Evolutionary conservation across 2,888 invertebrate species (phyloP), one percentile per base, ranked within the genome.

Genomic region (Therioaphis trifolii): DNA sequence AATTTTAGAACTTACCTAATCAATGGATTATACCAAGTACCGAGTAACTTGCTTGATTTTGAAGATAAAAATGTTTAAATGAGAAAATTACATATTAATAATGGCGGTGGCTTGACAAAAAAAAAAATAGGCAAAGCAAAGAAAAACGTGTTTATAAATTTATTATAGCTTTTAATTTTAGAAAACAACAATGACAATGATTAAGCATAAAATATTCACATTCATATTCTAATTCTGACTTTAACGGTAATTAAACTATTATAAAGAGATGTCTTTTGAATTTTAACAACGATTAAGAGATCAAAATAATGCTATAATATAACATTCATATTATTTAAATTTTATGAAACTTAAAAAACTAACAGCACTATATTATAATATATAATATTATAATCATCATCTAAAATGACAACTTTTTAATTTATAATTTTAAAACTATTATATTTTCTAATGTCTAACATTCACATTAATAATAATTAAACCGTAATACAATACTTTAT

Each of bases 181-280:
- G 61, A 74, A 82, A 82, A 82, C 72, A 82, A 82, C 74, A 82
- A 82, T 74, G 82, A 82, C 82, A 82, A 82, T 74, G 72, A 74
- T 82, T 80, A 82, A 82, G 82, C 82, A 82, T 82, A 82, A 71
- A 80, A 80, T 80, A 80, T 80, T 80, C 58, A 71, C 61, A 80
- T 72, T 9, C 71, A 72, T 72, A 55, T 55, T 27, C 78, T 79
- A 69, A 14, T 55, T 78, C 40, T 78, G 68, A 15, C 68, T 69
- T 63, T 55, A 79, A 79, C 78, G 68, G 55, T 27, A 12, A 79
- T 69, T 79, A 79, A 79, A 79, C 78, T 79, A 79, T 79, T 61
- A 82, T 82, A 74, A 61, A 80, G 71, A 49, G 46, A 80, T 61
- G 80, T 80, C 71, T 71, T 80, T 82, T 82, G 49, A 63, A 82